A percentile compares a stretch with the other conserved stretches of the same genome.
These are phyloP conservation scores for Leucopternis melanops DNA, from an alignment of 2,113 vertebrate genomes.

Conservation along the genomic window DNA sequence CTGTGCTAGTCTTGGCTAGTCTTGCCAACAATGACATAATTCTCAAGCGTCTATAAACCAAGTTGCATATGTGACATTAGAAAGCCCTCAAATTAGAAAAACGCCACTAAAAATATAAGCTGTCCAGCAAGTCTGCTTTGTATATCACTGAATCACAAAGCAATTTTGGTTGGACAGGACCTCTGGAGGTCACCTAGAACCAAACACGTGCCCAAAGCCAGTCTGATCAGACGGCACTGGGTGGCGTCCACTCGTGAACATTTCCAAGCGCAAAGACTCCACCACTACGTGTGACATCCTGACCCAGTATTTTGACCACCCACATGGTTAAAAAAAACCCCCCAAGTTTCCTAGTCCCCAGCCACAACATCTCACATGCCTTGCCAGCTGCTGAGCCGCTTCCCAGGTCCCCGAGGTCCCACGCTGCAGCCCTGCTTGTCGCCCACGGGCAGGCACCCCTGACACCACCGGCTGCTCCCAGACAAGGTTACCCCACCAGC, in stretches of 20 bases:
- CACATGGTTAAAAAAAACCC: accelerated
- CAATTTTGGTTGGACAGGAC: neutral
- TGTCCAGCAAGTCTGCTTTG: neutral
- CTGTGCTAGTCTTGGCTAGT: neutral
- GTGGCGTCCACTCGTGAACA: accelerated
- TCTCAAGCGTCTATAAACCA: neutral
- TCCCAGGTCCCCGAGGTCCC: neutral
- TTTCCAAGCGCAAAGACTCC: neutral
- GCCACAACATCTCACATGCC: neutral
- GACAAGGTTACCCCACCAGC: neutral
- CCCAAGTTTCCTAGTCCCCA: neutral
- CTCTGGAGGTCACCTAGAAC: neutral
- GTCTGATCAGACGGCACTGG: neutral
- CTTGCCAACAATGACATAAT: neutral
- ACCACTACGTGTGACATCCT: accelerated
- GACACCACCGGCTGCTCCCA: no score
- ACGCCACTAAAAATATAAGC: neutral
- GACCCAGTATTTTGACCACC: neutral
- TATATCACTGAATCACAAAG: neutral
- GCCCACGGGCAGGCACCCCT: neutral
- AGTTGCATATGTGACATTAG: neutral
- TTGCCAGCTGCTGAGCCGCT: neutral
- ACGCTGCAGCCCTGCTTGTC: neutral
- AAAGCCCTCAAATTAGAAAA: neutral
- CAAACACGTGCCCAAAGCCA: neutral